Percentiles rank a stretch among this genome's conserved stretches.
Evolutionary conservation across 2,113 vertebrate species (phyloP).

Genomic region (Phasianus colchicus): DNA sequence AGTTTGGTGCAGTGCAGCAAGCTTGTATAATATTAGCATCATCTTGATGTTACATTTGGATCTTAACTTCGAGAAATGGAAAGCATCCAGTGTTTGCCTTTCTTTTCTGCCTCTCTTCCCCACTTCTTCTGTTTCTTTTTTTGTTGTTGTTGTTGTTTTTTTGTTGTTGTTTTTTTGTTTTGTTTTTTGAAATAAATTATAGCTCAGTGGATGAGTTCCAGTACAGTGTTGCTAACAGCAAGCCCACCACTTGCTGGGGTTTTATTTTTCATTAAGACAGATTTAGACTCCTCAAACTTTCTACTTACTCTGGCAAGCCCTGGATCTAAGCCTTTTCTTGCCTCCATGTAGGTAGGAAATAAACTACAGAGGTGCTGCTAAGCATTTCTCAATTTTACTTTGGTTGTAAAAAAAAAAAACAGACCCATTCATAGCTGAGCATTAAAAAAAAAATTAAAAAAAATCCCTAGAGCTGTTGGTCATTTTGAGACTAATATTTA

Average conservation of each 20-base stretch:
- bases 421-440: not conserved
- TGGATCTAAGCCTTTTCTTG: not conserved
- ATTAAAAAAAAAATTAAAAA: not conserved
- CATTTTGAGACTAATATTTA: not conserved
- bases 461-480: not conserved
- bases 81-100: constrained; percentile 74
- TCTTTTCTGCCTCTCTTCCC: constrained; percentile 37
- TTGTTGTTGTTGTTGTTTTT: too few species aligned
- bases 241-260: constrained; percentile 58
- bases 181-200: constrained; percentile 32
- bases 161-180: too few species aligned
- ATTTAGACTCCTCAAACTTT: constrained; percentile 4
- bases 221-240: constrained; percentile 61
- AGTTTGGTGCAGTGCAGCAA: constrained; percentile 96
- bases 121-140: not conserved
- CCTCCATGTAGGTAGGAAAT: not conserved
- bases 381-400: not conserved
- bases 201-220: constrained; percentile 62
- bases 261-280: constrained; percentile 55
- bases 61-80: constrained; percentile 76
- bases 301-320: not conserved
- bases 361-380: accelerated
- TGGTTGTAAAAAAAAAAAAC: not conserved
- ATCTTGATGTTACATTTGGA: constrained; percentile 75
- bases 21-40: constrained; percentile 87